phyloP scores from a whole-genome alignment of 2,888 invertebrate genomes.

The Auanema freiburgensis region DNA sequence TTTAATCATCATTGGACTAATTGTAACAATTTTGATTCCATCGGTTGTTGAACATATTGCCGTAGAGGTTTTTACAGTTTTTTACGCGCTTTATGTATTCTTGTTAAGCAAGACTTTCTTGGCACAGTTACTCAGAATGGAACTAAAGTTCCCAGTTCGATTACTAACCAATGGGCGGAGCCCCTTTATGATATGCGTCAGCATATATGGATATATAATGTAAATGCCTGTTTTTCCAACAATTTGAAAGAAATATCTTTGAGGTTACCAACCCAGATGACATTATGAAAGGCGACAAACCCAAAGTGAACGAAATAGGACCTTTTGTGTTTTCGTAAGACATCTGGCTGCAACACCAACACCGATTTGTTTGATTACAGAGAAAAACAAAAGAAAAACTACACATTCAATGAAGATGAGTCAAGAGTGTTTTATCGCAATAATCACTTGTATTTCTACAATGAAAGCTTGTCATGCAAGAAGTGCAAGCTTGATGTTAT shows the following conservation, averaged over 20 bases:
- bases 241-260: neutral
- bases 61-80: conserved; percentile 2
- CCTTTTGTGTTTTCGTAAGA: conserved; percentile 49
- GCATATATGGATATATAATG: conserved; percentile 48
- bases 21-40: neutral
- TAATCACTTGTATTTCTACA: conserved; percentile 49
- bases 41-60: neutral
- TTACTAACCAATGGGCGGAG: conserved; percentile 52
- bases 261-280: conserved; percentile 33
- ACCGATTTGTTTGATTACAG: conserved; percentile 33
- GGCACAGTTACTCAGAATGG: conserved; percentile 50
- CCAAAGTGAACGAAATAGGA: conserved; percentile 38
- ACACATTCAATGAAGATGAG: conserved; percentile 42
- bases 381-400: conserved; percentile 50
- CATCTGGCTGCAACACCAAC: conserved; percentile 6
- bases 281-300: conserved; percentile 36
- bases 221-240: conserved; percentile 11
- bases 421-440: conserved; percentile 56
- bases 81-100: no score
- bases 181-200: conserved; percentile 55
- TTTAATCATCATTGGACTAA: neutral
- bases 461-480: conserved; percentile 42
- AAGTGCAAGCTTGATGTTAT: conserved; percentile 42
- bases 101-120: conserved; percentile 47
- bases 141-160: conserved; percentile 44